These are phyloP conservation scores for Brassicogethes aeneus DNA, from an alignment of 2,888 invertebrate genomes.

Conservation along the genomic window DNA sequence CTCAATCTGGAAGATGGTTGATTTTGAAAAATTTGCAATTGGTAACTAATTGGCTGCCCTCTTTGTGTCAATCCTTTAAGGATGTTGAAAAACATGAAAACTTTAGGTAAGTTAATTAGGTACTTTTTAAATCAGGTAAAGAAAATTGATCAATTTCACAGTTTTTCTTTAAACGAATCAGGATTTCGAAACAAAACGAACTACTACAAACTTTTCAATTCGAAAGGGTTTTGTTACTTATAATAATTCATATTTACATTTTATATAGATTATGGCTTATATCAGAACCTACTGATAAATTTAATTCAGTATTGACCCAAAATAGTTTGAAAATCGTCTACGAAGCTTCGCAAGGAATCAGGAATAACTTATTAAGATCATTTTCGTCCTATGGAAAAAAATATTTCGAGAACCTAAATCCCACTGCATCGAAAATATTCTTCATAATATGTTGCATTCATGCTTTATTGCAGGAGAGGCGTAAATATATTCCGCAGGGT, in stretches of 20 bases:
- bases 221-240: too few species aligned
- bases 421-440: constrained; percentile 42
- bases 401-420: constrained; percentile 30
- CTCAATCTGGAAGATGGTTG: constrained; percentile 62
- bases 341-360: constrained; percentile 80
- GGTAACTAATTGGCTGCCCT: constrained; percentile 59
- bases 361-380: constrained; percentile 68
- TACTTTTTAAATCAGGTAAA: neutral
- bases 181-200: too few species aligned
- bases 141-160: too few species aligned
- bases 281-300: constrained; percentile 68
- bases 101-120: constrained; percentile 41
- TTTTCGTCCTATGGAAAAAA: constrained; percentile 58
- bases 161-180: too few species aligned
- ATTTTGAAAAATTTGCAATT: constrained; percentile 76
- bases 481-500: constrained; percentile 85
- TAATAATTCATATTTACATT: too few species aligned
- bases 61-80: constrained; percentile 59
- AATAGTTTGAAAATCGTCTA: constrained; percentile 73
- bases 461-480: constrained; percentile 82
- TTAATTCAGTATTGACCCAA: constrained; percentile 67
- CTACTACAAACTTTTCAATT: neutral
- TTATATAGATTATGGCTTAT: constrained; percentile 66
- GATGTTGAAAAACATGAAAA: constrained; percentile 41
- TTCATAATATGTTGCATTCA: constrained; percentile 82